Evolutionary conservation across 1,140 invertebrate species (phyloP).

Genomic region (Dinothrombium tinctorium): DNA sequence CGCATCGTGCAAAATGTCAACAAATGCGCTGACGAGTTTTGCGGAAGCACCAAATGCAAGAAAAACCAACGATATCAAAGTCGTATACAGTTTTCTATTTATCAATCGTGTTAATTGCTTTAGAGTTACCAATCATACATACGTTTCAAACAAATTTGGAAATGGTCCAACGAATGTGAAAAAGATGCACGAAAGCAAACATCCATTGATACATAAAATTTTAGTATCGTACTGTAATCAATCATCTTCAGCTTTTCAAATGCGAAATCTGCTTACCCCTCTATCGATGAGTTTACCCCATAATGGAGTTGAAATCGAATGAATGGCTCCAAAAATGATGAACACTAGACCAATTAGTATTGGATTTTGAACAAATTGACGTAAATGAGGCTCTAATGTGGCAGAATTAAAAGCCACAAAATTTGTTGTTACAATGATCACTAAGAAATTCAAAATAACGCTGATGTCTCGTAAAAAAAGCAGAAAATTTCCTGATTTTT

Average conservation of each 20-base stretch:
- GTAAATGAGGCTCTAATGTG: conserved; percentile 20
- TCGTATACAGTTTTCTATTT: not conserved
- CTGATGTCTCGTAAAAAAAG: conserved; percentile 11
- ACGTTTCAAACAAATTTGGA: not conserved
- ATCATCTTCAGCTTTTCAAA: conserved; percentile 6
- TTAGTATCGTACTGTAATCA: not conserved
- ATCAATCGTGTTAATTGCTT: not conserved
- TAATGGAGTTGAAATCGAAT: conserved; percentile 48
- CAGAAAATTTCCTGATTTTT: conserved; percentile 4
- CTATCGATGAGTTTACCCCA: conserved; percentile 55
- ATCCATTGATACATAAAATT: conserved; percentile 7
- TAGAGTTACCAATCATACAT: not conserved
- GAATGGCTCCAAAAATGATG: conserved; percentile 59
- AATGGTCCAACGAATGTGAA: not conserved
- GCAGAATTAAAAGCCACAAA: conserved; percentile 21
- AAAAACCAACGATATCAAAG: conserved; percentile 35
- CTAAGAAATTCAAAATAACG: conserved; percentile 11
- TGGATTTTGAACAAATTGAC: conserved; percentile 28
- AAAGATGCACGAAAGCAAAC: not conserved
- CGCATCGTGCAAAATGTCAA: conserved; percentile 45
- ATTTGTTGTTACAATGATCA: conserved; percentile 13
- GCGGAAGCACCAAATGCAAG: conserved; percentile 57
- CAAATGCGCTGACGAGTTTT: conserved; percentile 50
- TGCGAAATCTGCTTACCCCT: conserved; percentile 8
- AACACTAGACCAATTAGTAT: conserved; percentile 57